phyloP scores from a whole-genome alignment of 2,888 invertebrate species.

The Drosophila mayaguana region DNA sequence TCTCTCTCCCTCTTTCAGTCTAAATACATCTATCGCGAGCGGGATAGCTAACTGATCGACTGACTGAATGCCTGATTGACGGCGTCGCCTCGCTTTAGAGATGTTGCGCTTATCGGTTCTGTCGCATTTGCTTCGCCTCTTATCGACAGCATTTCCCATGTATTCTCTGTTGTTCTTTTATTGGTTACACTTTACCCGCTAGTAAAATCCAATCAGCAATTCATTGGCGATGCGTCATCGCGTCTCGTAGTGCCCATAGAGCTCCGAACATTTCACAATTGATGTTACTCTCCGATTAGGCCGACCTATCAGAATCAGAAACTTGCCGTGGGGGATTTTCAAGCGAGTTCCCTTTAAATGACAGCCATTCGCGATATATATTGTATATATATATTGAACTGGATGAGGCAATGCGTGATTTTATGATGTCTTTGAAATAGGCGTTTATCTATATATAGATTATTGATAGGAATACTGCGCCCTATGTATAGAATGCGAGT shows the following conservation, averaged over 20 bases:
- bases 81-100: conserved; percentile 56
- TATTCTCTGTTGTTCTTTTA: conserved; percentile 38
- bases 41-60: background rate
- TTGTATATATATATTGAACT: background rate
- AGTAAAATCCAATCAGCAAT: conserved; percentile 43
- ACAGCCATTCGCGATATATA: conserved; percentile 2
- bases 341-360: conserved; percentile 20
- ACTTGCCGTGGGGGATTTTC: conserved; percentile 15
- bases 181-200: conserved; percentile 41
- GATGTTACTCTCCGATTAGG: conserved; percentile 31
- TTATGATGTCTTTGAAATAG: background rate
- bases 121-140: conserved; percentile 41
- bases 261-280: conserved; percentile 15
- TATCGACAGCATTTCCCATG: conserved; percentile 54
- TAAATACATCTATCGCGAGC: conserved; percentile 58
- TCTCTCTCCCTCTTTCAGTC: background rate
- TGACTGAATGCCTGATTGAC: background rate
- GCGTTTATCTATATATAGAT: background rate
- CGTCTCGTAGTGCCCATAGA: conserved; percentile 10
- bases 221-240: conserved; percentile 45
- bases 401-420: background rate
- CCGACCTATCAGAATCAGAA: conserved; percentile 2
- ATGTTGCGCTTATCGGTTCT: conserved; percentile 66
- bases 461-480: background rate
- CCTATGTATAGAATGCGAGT: background rate